Evolutionary conservation across 2,113 vertebrate genomes (phyloP).

Genomic region (Asarcornis scutulata): DNA sequence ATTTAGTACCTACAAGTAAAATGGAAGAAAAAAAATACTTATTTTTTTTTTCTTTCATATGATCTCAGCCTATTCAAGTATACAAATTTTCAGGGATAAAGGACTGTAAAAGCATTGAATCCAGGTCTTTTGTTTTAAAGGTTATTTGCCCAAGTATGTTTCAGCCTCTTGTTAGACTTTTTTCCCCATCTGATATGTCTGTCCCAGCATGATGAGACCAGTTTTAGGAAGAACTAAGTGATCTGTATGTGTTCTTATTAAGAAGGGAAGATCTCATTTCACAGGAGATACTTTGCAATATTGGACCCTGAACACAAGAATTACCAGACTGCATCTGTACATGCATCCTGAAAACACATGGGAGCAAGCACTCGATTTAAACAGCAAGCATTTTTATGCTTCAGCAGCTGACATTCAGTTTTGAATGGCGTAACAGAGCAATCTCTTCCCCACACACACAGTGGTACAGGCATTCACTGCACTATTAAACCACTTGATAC

Average conservation of each 20-base stretch:
- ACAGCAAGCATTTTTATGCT: background rate
- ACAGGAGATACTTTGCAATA: background rate
- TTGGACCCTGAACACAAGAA: too few relatives aligned
- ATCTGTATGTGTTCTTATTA: background rate
- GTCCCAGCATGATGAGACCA: background rate
- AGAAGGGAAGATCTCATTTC: background rate
- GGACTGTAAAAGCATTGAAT: background rate
- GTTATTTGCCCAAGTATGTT: background rate
- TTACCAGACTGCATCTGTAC: background rate
- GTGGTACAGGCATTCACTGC: background rate
- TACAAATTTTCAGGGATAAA: background rate
- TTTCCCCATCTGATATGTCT: background rate
- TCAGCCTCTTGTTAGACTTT: background rate
- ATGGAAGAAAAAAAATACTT: background rate
- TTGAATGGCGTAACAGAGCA: conserved; percentile 4
- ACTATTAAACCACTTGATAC: background rate
- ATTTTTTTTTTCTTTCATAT: background rate
- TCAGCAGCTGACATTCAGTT: background rate
- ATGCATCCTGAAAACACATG: background rate
- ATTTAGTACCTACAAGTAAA: conserved; percentile 88
- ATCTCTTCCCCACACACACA: background rate
- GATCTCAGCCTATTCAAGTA: background rate
- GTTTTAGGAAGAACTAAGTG: background rate
- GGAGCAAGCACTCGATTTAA: background rate
- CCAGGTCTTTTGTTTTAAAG: background rate